Evolutionary conservation across 2,113 vertebrate genomes (phyloP).

Genomic region (Lasiurus cinereus): DNA sequence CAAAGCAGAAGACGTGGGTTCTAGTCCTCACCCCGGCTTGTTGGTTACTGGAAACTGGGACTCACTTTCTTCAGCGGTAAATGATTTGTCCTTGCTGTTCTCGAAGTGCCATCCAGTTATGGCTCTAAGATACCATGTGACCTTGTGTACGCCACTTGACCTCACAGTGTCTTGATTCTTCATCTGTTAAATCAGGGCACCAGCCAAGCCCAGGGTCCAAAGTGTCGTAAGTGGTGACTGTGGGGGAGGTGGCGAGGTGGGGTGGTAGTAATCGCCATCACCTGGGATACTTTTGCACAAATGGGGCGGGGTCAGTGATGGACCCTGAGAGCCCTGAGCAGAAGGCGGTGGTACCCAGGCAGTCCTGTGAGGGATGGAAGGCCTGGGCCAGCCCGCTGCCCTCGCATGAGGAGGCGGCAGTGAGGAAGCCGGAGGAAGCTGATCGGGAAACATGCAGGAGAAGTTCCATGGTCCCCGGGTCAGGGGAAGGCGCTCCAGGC

Average conservation of each 20-base stretch:
- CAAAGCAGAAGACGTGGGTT: not conserved
- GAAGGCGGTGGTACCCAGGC: not conserved
- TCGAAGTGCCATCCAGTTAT: not conserved
- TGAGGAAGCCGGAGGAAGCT: not conserved
- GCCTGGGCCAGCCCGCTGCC: not conserved
- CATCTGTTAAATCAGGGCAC: not conserved
- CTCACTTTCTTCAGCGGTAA: not conserved
- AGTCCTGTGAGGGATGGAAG: too few species aligned
- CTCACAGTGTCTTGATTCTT: not conserved
- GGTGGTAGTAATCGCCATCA: not conserved
- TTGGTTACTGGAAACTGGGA: not conserved
- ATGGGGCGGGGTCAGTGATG: not conserved
- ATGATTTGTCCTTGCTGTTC: not conserved
- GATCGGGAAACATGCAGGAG: not conserved
- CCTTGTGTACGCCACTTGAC: not conserved
- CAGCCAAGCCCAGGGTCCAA: not conserved
- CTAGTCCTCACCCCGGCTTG: not conserved
- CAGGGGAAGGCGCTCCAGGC: not conserved
- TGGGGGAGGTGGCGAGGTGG: fast-evolving
- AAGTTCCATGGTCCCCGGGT: not conserved
- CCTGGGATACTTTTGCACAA: not conserved
- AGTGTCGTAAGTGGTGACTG: fast-evolving
- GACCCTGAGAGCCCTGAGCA: not conserved
- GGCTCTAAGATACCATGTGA: not conserved
- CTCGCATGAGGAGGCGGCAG: not conserved